Evolutionary conservation across 2,888 invertebrate genomes (phyloP).

Genomic region (Thalpophila matura): DNA sequence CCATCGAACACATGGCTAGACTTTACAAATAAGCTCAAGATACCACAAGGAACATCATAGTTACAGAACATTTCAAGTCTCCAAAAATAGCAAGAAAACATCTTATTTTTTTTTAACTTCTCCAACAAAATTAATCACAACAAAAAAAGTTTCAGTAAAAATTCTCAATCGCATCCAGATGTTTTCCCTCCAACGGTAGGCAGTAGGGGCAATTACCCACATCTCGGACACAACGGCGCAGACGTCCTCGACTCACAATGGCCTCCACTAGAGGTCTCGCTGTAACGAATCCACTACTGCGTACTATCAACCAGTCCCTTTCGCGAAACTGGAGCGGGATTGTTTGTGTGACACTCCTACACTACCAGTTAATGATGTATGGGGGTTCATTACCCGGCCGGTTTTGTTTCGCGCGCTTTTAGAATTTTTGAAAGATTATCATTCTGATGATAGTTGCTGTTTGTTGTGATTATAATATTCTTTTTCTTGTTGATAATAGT

Average conservation of each 20-base stretch:
- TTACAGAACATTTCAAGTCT: neutral
- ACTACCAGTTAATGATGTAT: conserved; percentile 87
- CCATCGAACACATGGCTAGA: too few species aligned
- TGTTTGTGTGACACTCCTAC: conserved; percentile 85
- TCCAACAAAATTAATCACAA: conserved; percentile 1
- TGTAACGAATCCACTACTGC: conserved; percentile 89
- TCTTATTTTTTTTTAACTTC: neutral
- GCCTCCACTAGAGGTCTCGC: conserved; percentile 85
- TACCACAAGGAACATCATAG: too few species aligned
- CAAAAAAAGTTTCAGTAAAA: conserved; percentile 24
- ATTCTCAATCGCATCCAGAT: conserved; percentile 68
- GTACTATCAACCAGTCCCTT: conserved; percentile 85
- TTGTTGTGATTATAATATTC: conserved; percentile 39
- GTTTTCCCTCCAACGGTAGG: conserved; percentile 67
- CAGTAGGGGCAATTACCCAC: conserved; percentile 88
- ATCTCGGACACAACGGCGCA: conserved; percentile 89
- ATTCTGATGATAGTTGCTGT: conserved; percentile 46
- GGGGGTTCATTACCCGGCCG: conserved; percentile 83
- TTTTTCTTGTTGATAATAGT: conserved; percentile 27
- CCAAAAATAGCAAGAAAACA: neutral
- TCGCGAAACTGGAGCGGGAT: conserved; percentile 86
- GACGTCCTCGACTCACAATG: conserved; percentile 89
- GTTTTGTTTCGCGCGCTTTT: conserved; percentile 76
- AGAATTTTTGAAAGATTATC: conserved; percentile 61
- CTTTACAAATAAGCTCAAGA: too few species aligned